Percentiles rank a stretch among this genome's conserved stretches.
phyloP scores from a whole-genome alignment of 1,140 invertebrate genomes.

The Drosophila navojoa region DNA sequence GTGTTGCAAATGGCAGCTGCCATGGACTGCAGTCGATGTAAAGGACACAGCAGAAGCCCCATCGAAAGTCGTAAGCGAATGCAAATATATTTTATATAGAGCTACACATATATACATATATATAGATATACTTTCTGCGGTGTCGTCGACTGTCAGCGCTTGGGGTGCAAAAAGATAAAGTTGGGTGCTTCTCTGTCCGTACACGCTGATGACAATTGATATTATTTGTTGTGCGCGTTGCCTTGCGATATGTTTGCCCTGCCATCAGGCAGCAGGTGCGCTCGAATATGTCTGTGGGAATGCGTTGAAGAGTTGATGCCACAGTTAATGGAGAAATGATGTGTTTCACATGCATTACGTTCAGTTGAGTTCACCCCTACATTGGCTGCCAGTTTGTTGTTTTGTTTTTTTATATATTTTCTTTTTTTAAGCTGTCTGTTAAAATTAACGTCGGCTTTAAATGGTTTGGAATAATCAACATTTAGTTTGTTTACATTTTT shows the following conservation, averaged over 20 bases:
- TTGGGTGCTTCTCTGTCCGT: constrained; percentile 2
- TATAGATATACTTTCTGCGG: constrained; percentile 12
- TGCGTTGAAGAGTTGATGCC: constrained; percentile 7
- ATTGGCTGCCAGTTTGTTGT: no score
- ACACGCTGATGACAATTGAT: constrained; percentile 70
- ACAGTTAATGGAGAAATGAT: constrained; percentile 34
- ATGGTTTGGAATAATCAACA: no score
- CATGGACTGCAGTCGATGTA: not conserved
- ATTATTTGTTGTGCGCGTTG: constrained; percentile 71
- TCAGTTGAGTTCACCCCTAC: not conserved
- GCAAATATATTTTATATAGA: constrained; percentile 29
- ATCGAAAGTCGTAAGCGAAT: constrained; percentile 30
- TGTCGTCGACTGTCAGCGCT: constrained; percentile 5
- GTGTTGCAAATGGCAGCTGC: constrained; percentile 58
- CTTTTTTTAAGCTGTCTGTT: no score
- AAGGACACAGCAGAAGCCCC: not conserved
- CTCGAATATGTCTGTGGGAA: not conserved
- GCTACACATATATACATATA: constrained; percentile 7
- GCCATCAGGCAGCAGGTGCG: constrained; percentile 24
- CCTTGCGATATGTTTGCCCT: constrained; percentile 56
- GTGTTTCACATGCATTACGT: constrained; percentile 21
- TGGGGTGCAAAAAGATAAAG: not conserved
- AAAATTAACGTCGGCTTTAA: no score
- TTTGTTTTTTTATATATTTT: no score
- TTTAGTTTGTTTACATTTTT: no score